Base-by-base conservation (phyloP, 2,888 invertebrate genomes). In the Drosophila dives region DNA sequence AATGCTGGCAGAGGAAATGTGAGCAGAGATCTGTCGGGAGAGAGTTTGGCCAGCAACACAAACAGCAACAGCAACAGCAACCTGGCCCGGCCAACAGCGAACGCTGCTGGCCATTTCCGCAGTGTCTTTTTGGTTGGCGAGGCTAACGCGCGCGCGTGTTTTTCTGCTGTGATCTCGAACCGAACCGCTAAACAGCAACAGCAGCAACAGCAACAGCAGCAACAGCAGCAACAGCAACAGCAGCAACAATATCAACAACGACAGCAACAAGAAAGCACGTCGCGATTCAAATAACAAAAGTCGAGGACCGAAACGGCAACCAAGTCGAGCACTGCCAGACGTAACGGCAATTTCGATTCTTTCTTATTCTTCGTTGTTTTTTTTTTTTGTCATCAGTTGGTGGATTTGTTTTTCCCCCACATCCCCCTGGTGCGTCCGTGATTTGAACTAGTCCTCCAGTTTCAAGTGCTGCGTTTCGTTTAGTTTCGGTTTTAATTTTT, bases 121-220 rank as follows among this genome's bases (percentile, higher is more conserved):
- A 91, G 91, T 91, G 87, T 91, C 91, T 86, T 84, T 91, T 91
- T 81, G 84, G 90, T 89, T 87, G 91, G 89, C 91, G 81, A 83
- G 82, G 89, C 87, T 91, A 86, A 89, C 86, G 86, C 88, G 91
- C 85, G 86, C 86, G 81, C 86, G 77, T 76, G 68, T 63, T 71
- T 79, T 83, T 55, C 72, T 66, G 70, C 77, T 84, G 75, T 83
- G 81, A 77, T 81, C 83, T 80, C 77, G 69, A 77, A 64, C 60
- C 60, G 62, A 64, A 69, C 64, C 59, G 56, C 60, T 65, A 58
- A 71, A 60, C 48, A 63, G 58, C 56, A 33, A 58, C 51, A 29
- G 33, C 34, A 29, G 5, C 23, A 33, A 36, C 48, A 55, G 36
- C 55, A 59, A n/a, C 26, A 45, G 64, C 23, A 56, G 1, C 55